Evolutionary conservation across 2,113 vertebrate species (phyloP).

Genomic region (Notarius quadriscutis): DNA sequence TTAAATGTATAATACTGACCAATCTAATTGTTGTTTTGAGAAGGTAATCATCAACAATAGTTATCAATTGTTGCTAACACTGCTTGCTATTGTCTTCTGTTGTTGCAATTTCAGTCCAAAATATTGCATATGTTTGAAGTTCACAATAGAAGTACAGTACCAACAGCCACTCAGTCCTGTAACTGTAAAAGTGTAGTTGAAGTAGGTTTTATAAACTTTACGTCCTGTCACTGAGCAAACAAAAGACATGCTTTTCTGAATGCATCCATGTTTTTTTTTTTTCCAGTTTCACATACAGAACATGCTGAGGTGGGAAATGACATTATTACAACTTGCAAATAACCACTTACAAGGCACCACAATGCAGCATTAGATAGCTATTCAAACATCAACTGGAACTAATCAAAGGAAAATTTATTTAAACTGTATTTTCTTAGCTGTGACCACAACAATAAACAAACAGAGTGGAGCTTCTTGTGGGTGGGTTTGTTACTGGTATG

Average conservation of each 20-base stretch:
- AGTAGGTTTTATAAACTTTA: no score
- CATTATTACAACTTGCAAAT: no score
- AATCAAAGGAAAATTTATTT: slow-evolving; percentile 6
- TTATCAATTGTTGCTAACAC: not conserved
- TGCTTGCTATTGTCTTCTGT: not conserved
- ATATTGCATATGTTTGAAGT: not conserved
- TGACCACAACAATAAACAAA: slow-evolving; percentile 41
- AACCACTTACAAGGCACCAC: not conserved
- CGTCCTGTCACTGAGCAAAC: not conserved
- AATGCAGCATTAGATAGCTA: not conserved
- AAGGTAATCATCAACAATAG: not conserved
- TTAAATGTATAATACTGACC: not conserved
- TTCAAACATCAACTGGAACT: slow-evolving; percentile 24
- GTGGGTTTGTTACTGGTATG: slow-evolving; percentile 20
- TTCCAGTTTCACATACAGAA: not conserved
- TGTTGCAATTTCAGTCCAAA: not conserved
- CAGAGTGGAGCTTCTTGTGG: slow-evolving; percentile 1
- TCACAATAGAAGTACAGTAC: not conserved
- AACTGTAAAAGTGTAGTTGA: not conserved
- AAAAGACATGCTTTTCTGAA: not conserved
- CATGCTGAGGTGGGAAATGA: not conserved
- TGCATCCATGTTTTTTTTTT: not conserved
- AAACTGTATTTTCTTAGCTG: slow-evolving; percentile 15
- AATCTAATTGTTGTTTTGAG: not conserved
- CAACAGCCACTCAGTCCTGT: not conserved